Base-by-base conservation (phyloP, 35 echinoderm and acorn worm species). In the Eucidaris tribuloides region DNA sequence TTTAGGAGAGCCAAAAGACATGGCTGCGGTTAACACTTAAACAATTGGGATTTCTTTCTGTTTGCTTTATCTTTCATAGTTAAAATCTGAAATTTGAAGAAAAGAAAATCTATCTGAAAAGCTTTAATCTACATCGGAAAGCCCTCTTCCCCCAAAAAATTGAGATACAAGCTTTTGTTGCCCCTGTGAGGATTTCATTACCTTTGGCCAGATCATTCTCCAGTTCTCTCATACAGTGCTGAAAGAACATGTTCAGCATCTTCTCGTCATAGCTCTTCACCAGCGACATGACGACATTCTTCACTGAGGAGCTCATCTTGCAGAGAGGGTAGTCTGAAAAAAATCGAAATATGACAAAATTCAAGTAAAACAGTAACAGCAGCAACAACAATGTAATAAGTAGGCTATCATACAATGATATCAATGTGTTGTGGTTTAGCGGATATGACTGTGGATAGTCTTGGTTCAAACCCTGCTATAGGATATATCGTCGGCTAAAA, bases 201-300 rank as follows among this genome's bases (percentile, higher is more conserved):
- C 93, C 89, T 96, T 91, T 96, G 29, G 85, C 77, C 19, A 83
- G 24, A 55, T 91, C 93, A 74, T 35, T 83, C 20, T 85, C 78
- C 63, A 88, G 78, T 74, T 91, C 93, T 35, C 82, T 81, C 41
- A 96, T 62, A 40, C 93, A 96, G 62, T 91, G 91, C 15, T 96
- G 89, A 82, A 91, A 91, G 59, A 96, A 96, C 59, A 82, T 80
- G 42, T 82, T 91, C 46, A 96, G 84, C 84, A 91, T 96, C 18
- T 89, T 88, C n/a, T 76, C 35, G 83, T 25, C 87, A 44, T 33
- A 91, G 61, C 39, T 46, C 43, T 62, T 71, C 42, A 43, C 62
- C 19, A 84, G 37, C 29, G 50, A 28, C 33, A 64, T 83, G n/a
- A 72, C 18, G 2, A 72, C 25, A 17, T 37, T 40, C 66, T 35